These are phyloP conservation scores for Cristatella mucedo DNA, from an alignment of 2,888 invertebrate genomes.

Conservation along the genomic window DNA sequence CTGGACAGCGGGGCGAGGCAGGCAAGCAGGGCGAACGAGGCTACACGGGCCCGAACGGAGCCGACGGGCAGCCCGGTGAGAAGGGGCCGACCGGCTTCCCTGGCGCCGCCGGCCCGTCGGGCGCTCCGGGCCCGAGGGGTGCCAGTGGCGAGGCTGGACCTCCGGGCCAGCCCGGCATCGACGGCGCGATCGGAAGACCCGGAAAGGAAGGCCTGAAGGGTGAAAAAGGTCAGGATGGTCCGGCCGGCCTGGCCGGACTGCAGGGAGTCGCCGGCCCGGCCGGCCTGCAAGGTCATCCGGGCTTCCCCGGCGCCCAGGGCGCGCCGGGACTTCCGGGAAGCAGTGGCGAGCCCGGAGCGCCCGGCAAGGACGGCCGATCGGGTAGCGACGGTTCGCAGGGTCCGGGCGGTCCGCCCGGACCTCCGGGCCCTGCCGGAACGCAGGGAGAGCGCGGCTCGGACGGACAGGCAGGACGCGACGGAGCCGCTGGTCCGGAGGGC, in stretches of 20 bases:
- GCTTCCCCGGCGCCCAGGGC: no score
- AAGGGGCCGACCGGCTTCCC: background rate
- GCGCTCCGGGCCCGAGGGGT: background rate
- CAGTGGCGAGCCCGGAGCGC: constrained; percentile 7
- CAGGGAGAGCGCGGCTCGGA: constrained; percentile 7
- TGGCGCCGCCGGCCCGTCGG: background rate
- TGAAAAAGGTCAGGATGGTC: constrained; percentile 5
- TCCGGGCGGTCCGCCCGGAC: constrained; percentile 8
- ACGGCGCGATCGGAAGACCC: background rate
- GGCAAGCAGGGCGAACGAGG: background rate
- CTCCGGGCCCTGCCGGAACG: constrained; percentile 9
- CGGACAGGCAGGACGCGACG: constrained; percentile 7
- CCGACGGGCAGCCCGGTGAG: background rate
- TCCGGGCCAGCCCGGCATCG: background rate
- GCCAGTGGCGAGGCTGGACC: background rate
- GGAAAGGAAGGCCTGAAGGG: constrained; percentile 9
- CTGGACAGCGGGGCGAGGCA: background rate
- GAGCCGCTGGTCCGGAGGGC: constrained; percentile 9
- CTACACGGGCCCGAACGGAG: background rate
- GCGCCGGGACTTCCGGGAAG: no score
- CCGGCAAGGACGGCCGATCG: constrained; percentile 5
- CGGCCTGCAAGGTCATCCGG: no score
- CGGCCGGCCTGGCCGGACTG: constrained; percentile 5
- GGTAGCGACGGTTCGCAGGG: constrained; percentile 2
- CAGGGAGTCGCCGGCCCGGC: constrained; percentile 3